Percentiles rank a stretch among this genome's conserved stretches.
Evolutionary conservation across 1,140 invertebrate genomes (phyloP).

Genomic region (Penaeus indicus): DNA sequence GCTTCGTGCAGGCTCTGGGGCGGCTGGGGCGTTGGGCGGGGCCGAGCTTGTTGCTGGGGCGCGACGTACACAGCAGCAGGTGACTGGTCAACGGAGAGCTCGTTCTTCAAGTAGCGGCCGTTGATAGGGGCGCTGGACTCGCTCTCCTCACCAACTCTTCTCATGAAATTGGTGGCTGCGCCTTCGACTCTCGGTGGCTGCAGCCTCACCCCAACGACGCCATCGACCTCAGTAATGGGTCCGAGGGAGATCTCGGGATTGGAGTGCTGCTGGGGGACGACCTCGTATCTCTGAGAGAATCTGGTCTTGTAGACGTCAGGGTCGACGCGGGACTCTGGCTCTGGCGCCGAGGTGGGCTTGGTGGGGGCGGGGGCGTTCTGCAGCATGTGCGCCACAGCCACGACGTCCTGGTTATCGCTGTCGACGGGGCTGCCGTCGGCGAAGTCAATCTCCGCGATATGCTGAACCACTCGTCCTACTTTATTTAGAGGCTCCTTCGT

Average conservation of each 20-base stretch:
- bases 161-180: constrained; percentile 34
- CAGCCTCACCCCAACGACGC: constrained; percentile 37
- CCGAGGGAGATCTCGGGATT: neutral
- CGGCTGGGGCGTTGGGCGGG: neutral
- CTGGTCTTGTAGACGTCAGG: neutral
- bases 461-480: constrained; percentile 58
- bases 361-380: neutral
- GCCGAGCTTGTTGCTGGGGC: neutral
- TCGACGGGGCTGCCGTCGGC: constrained; percentile 28
- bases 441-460: constrained; percentile 58
- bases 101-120: constrained; percentile 44
- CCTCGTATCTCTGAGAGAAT: constrained; percentile 21
- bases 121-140: constrained; percentile 11
- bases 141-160: neutral
- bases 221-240: constrained; percentile 14
- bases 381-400: constrained; percentile 21
- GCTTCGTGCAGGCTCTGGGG: neutral
- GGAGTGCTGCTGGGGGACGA: neutral
- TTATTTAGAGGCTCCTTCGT: constrained; percentile 47
- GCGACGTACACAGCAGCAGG: constrained; percentile 25
- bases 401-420: neutral
- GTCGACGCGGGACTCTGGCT: neutral
- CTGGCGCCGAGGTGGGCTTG: neutral
- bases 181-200: constrained; percentile 40
- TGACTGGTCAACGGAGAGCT: constrained; percentile 21